Evolutionary conservation across 2,888 invertebrate genomes (phyloP).

Genomic region (Conops quadrifasciatus): DNA sequence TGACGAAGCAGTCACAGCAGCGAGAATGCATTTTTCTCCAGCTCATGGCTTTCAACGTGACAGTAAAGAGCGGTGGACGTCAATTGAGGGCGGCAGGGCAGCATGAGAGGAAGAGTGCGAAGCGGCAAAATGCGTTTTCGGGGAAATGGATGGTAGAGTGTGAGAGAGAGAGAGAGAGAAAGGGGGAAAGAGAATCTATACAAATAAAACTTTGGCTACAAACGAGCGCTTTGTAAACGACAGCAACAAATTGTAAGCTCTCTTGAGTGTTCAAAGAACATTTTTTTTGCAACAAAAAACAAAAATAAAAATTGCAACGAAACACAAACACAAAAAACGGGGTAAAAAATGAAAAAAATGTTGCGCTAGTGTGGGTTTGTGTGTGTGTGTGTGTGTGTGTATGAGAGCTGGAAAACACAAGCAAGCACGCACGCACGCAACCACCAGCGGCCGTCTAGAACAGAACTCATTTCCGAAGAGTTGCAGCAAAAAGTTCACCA

Average conservation of each 20-base stretch:
- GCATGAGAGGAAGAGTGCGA: background rate
- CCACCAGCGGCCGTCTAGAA: background rate
- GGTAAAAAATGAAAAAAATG: conserved; percentile 11
- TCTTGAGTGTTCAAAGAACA: conserved; percentile 48
- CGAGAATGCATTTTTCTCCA: conserved; percentile 25
- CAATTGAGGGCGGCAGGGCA: background rate
- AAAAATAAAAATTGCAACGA: conserved; percentile 50
- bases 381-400: too few relatives aligned
- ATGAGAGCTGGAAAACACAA: background rate
- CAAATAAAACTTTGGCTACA: background rate
- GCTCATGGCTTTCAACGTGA: conserved; percentile 10
- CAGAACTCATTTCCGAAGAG: conserved; percentile 20
- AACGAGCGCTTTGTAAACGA: conserved; percentile 17
- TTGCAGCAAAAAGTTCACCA: conserved; percentile 24
- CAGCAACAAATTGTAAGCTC: conserved; percentile 48
- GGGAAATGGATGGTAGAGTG: too few relatives aligned
- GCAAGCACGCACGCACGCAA: conserved; percentile 39
- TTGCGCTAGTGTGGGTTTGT: conserved; percentile 36
- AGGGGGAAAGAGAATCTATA: too few relatives aligned
- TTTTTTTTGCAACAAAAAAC: conserved; percentile 51
- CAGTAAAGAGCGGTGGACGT: background rate
- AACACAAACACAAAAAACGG: conserved; percentile 50
- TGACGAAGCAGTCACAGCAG: too few relatives aligned
- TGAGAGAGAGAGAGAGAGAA: background rate
- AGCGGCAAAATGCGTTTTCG: conserved; percentile 10